phyloP scores from a whole-genome alignment of 1,140 invertebrate species.

The Drosophila takahashii region DNA sequence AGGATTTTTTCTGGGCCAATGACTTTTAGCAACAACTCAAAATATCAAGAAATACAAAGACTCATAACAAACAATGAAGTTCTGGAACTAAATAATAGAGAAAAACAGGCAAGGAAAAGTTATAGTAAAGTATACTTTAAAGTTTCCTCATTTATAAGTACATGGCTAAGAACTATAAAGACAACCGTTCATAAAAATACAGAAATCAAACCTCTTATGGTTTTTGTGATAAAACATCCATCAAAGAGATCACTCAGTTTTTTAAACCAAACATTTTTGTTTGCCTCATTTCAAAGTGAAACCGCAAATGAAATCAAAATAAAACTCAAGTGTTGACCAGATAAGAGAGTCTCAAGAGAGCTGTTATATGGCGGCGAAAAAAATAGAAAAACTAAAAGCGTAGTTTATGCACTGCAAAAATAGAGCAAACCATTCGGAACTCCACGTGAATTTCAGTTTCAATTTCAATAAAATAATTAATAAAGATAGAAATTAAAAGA shows the following conservation, averaged over 20 bases:
- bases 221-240: background rate
- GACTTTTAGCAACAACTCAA: slow-evolving; percentile 4
- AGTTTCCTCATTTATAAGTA: background rate
- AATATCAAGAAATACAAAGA: background rate
- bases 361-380: slow-evolving; percentile 31
- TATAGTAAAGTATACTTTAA: too few relatives aligned
- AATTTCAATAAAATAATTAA: too few relatives aligned
- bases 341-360: slow-evolving; percentile 41
- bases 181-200: background rate
- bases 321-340: slow-evolving; percentile 32
- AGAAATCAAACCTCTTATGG: background rate
- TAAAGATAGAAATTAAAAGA: background rate
- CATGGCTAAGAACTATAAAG: background rate
- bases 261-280: slow-evolving; percentile 22
- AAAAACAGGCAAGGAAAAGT: too few relatives aligned
- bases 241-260: slow-evolving; percentile 21
- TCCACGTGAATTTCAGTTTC: background rate
- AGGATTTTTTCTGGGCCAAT: slow-evolving; percentile 23
- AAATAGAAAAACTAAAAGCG: slow-evolving; percentile 21
- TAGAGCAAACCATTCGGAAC: background rate
- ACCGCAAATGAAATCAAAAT: slow-evolving; percentile 38
- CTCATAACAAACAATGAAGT: background rate
- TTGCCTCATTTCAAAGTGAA: slow-evolving; percentile 6
- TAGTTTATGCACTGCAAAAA: slow-evolving; percentile 5
- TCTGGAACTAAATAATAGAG: too few relatives aligned